Evolutionary conservation across 2,113 vertebrate genomes (phyloP).

Genomic region (Marmota monax): DNA sequence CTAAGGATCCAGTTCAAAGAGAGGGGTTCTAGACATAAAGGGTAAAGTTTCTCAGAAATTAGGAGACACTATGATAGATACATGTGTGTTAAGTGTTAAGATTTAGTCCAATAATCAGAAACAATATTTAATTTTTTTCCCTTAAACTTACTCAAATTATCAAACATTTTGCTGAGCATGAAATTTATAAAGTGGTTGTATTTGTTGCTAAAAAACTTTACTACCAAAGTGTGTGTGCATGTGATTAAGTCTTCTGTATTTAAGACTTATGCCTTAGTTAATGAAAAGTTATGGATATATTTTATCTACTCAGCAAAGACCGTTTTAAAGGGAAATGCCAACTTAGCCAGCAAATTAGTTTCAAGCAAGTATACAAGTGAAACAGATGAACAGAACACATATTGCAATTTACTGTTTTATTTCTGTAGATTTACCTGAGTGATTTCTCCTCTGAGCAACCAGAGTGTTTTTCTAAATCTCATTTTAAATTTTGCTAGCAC

Average conservation of each 20-base stretch:
- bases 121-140: slow-evolving; percentile 13
- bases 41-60: background rate
- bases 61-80: background rate
- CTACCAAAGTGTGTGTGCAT: background rate
- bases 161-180: slow-evolving; percentile 50
- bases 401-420: slow-evolving; percentile 60
- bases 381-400: slow-evolving; percentile 61
- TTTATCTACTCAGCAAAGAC: slow-evolving; percentile 58
- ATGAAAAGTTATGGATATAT: slow-evolving; percentile 55
- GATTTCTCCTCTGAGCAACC: slow-evolving; percentile 45
- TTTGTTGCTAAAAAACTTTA: slow-evolving; percentile 43
- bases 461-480: slow-evolving; percentile 5
- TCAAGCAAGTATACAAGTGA: slow-evolving; percentile 42
- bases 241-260: slow-evolving; percentile 51
- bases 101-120: slow-evolving; percentile 39
- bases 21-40: background rate
- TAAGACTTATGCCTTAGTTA: slow-evolving; percentile 58
- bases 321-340: slow-evolving; percentile 61
- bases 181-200: slow-evolving; percentile 55
- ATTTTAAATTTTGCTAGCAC: slow-evolving; percentile 60
- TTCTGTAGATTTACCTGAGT: slow-evolving; percentile 65
- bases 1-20: background rate
- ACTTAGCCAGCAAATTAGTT: slow-evolving; percentile 67
- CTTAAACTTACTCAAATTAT: slow-evolving; percentile 51
- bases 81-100: background rate